Evolutionary conservation across 1,140 invertebrate species (phyloP), one percentile per base, ranked within the genome.

Genomic region (Aphaenogaster ashmeadi): DNA sequence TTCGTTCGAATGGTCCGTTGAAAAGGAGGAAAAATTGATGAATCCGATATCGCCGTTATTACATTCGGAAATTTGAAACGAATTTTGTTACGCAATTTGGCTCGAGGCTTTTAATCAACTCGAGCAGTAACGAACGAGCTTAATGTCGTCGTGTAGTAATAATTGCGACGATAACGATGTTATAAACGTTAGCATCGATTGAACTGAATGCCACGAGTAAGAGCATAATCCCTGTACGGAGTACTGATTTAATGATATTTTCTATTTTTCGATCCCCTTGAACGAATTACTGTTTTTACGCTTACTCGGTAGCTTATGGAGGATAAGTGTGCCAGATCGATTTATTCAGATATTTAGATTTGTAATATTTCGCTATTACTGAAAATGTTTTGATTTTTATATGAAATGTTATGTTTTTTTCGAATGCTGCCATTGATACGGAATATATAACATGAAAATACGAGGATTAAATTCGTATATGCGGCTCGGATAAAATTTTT

Each of bases 301-400:
- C 8, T 56, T 36, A n/a, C 15, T 71, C 33, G 38, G 1, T 50
- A 52, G 27, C 60, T 33, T 36, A 36, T 21, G n/a, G 13, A 41
- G 13, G n/a, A 15, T 64, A 66, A 36, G 18, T n/a, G 64, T n/a
- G 58, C 74, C 54, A 50, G 27, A 38, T 60, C 52, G 38, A 21
- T 75, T 84, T 84, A 75, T 74, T 84, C 27, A 33, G 36, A 71
- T 58, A 67, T 81, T 88, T 56, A 80, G 38, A 44, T 38, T 75
- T 21, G 15, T 38, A 41, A 67, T 13, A 47, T 67, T 41, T 58
- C 15, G 11, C 38, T 54, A 64, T 52, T 33, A 36, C 1, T 62
- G 50, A 2, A 50, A 72, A 60, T 58, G n/a, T 84, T 44, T 6
- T 41, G 21, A 81, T 47, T 41, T 33, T 44, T 71, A 21, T 18